These are phyloP conservation scores for Drosophila malerkotliana DNA, from an alignment of 1,140 invertebrate species.

Conservation along the genomic window DNA sequence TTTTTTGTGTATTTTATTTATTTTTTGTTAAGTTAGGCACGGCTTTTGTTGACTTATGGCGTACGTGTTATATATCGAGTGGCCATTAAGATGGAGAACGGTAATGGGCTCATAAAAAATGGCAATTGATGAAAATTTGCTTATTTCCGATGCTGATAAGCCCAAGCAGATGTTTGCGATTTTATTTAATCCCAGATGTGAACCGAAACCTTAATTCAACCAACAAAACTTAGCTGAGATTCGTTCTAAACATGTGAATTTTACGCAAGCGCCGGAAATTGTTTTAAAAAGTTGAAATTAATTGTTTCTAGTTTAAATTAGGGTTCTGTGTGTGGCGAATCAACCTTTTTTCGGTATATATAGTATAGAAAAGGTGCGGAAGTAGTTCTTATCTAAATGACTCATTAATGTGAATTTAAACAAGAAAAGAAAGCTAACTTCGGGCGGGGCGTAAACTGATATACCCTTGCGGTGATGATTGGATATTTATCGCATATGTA, in stretches of 20 bases:
- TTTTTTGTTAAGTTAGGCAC: constrained; percentile 52
- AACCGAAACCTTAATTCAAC: constrained; percentile 2
- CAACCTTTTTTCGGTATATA: background rate
- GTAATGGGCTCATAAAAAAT: constrained; percentile 44
- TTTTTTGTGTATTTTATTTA: background rate
- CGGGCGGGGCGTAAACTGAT: no score
- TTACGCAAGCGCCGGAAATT: constrained; percentile 4
- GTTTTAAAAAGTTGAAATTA: constrained; percentile 11
- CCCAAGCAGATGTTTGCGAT: constrained; percentile 23
- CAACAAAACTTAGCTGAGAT: constrained; percentile 3
- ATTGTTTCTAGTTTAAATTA: constrained; percentile 15
- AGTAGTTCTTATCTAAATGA: constrained; percentile 1
- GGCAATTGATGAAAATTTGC: constrained; percentile 54
- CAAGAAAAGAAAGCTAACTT: no score
- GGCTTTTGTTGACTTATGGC: constrained; percentile 24
- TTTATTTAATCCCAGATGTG: constrained; percentile 5
- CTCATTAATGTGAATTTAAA: background rate
- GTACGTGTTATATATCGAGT: constrained; percentile 63
- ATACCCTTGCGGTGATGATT: no score
- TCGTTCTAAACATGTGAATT: constrained; percentile 20
- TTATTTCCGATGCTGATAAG: constrained; percentile 52
- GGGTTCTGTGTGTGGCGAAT: background rate
- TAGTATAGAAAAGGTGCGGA: constrained; percentile 4
- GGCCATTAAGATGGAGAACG: constrained; percentile 40
- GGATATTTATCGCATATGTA: no score